phyloP scores from a whole-genome alignment of 1,140 invertebrate species.

The Zophobas morio region DNA sequence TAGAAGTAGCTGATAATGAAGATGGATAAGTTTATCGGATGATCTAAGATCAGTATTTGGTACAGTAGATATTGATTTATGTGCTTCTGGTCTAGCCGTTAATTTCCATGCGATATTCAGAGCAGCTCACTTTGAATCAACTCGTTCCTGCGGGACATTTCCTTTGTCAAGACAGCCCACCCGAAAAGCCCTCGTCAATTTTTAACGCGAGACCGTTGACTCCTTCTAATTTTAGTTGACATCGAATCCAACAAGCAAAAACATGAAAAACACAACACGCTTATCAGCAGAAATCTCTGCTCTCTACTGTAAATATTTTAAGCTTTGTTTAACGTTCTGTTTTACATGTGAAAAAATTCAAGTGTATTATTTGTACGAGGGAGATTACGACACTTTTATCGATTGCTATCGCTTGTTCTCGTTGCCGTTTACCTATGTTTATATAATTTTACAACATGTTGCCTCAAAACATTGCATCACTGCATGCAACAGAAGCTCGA shows the following conservation, averaged over 20 bases:
- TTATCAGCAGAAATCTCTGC: conserved; percentile 18
- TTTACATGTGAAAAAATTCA: conserved; percentile 23
- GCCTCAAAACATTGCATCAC: neutral
- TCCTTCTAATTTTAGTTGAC: too few species aligned
- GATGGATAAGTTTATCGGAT: too few species aligned
- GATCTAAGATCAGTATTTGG: too few species aligned
- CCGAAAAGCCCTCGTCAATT: too few species aligned
- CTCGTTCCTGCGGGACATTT: too few species aligned
- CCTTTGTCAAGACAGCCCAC: too few species aligned
- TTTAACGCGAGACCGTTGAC: too few species aligned
- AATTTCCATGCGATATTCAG: too few species aligned
- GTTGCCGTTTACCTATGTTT: neutral
- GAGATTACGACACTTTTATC: conserved; percentile 24
- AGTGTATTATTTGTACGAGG: conserved; percentile 19
- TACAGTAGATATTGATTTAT: too few species aligned
- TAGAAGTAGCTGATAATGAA: too few species aligned
- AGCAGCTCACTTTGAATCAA: too few species aligned
- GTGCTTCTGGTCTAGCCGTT: too few species aligned
- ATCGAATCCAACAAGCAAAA: neutral
- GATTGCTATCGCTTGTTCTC: conserved; percentile 17
- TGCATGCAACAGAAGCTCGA: neutral
- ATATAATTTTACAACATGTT: neutral
- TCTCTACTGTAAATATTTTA: conserved; percentile 9
- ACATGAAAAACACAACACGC: neutral
- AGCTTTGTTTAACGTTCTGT: conserved; percentile 6